These are phyloP conservation scores for Macroteleia sp. DNA, from an alignment of 2,888 invertebrate genomes.

Conservation along the genomic window DNA sequence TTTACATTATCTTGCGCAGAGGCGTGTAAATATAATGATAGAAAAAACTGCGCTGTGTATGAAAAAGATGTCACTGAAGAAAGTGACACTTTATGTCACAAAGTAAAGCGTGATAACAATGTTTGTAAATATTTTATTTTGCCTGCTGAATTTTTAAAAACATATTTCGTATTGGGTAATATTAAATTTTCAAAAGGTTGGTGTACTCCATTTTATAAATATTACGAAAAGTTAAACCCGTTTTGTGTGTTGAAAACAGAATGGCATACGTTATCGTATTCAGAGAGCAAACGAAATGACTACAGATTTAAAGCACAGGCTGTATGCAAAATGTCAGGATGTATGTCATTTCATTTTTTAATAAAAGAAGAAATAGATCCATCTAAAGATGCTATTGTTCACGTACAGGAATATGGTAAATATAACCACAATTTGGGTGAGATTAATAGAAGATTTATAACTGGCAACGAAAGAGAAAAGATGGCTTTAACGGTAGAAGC, in stretches of 20 bases:
- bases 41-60: no score
- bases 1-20: no score
- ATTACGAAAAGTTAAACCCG: background rate
- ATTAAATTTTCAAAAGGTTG: no score
- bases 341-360: slow-evolving; percentile 14
- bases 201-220: background rate
- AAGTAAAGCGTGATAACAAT: no score
- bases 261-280: background rate
- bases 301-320: slow-evolving; percentile 1
- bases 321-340: slow-evolving; percentile 1
- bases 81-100: no score
- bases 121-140: no score
- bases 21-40: no score
- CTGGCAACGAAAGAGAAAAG: background rate
- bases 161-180: no score
- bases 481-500: background rate
- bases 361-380: background rate
- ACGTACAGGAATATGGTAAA: background rate
- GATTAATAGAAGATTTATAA: slow-evolving; percentile 6
- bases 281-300: background rate
- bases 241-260: slow-evolving; percentile 16
- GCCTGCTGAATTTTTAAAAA: no score
- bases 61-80: no score
- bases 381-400: background rate
- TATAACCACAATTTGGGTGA: slow-evolving; percentile 2